Conservation (phyloP, 2,797 vertebrate genomes). For the Micrastur ruficollis region DNA sequence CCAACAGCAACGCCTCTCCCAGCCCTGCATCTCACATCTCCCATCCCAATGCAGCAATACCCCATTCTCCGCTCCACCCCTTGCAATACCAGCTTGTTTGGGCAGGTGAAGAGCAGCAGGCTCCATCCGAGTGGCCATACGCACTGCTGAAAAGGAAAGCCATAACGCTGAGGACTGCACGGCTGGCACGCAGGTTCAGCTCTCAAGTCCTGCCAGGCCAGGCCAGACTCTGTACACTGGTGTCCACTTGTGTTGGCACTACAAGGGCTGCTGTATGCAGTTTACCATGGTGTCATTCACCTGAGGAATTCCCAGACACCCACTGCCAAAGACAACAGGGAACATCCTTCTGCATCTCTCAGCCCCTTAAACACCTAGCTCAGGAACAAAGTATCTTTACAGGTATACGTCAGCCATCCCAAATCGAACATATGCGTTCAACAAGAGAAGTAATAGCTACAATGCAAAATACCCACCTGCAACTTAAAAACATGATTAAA, state of each 20-base stretch:
- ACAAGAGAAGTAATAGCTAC: neutral
- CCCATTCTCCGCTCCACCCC: no score
- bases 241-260: neutral
- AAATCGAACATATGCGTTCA: neutral
- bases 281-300: neutral
- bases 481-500: neutral
- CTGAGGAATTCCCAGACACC: neutral
- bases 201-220: neutral
- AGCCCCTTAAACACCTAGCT: neutral
- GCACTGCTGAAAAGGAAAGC: no score
- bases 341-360: neutral
- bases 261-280: neutral
- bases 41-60: fast-evolving
- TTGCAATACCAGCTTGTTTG: neutral
- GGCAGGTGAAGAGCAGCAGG: neutral
- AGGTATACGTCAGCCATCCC: neutral
- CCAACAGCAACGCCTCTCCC: neutral
- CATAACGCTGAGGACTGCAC: fast-evolving
- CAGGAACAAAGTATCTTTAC: neutral
- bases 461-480: neutral
- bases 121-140: neutral
- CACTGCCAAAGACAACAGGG: neutral
- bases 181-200: fast-evolving
- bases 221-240: neutral
- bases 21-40: neutral